Base-by-base conservation (phyloP, 2,888 invertebrate genomes). In the Frankliniella fusca region DNA sequence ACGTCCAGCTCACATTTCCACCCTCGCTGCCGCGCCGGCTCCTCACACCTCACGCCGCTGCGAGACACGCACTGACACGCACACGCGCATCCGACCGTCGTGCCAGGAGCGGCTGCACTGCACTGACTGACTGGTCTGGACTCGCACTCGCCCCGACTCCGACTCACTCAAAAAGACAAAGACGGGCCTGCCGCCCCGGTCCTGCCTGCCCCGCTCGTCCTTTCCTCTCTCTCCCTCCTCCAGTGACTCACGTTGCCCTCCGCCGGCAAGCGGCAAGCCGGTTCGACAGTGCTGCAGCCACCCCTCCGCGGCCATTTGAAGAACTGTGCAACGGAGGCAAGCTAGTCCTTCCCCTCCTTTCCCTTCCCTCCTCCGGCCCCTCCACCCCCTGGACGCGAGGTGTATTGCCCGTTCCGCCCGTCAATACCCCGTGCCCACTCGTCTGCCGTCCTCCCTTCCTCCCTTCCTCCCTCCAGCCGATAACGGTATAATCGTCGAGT, bases 231-330 rank as follows among this genome's bases (percentile, higher is more conserved):
- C 70, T 76, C 70, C 70, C 23, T 70, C 70, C 38, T 3, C 38
- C 70, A 20, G 70, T 70, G 70, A 70, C 70, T 70, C 70, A 70
- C 70, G 70, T 8, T 2, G 20, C n/a, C 20, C 38, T 5, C 38
- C 38, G 38, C 38, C 38, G 38, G 38, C 38, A 2, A 5, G 38
- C 38, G 38, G 38, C 38, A 38, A 38, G 38, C 38, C 38, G 38
- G 38, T 38, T 38, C 38, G 70, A 20, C 70, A 23, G 70, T 70
- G 70, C 70, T 70, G 70, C 70, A 20, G 70, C 70, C 70, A 70
- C 70, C 70, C 70, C 70, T 70, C n/a, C n/a, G 70, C 23, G 70
- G 70, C 70, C 5, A 23, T n/a, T 23, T 7, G n/a, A 0, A 7
- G 70, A 20, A 70, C n/a, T 23, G n/a, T n/a, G 38, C 38, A 38